Evolutionary conservation across 2,888 invertebrate species (phyloP).

Genomic region (Macrophya annulata): DNA sequence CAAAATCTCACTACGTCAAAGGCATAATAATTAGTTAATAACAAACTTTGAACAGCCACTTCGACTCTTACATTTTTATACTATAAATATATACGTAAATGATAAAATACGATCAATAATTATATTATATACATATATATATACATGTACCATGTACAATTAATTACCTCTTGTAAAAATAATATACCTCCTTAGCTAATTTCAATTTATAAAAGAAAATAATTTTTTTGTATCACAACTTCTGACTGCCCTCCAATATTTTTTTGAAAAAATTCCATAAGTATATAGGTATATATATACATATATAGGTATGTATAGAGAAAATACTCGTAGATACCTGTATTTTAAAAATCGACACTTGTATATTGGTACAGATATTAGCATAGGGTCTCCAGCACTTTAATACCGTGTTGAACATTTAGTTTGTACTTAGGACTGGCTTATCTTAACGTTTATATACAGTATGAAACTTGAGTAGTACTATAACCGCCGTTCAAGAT

Average conservation of each 20-base stretch:
- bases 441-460: conserved; percentile 45
- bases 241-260: not conserved
- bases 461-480: conserved; percentile 12
- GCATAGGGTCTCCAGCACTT: not conserved
- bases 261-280: not conserved
- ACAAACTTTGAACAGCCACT: not conserved
- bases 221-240: not conserved
- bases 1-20: not conserved
- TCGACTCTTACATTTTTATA: not conserved
- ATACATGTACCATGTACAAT: not conserved
- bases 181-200: not conserved
- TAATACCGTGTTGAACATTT: not conserved
- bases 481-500: conserved; percentile 1
- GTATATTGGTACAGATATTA: not conserved
- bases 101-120: not conserved
- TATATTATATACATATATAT: not conserved
- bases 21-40: conserved; percentile 32
- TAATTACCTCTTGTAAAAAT: conserved; percentile 4
- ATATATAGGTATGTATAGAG: no score
- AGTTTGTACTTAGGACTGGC: conserved; percentile 18
- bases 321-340: not conserved
- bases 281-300: no score
- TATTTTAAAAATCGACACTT: not conserved
- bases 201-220: not conserved
- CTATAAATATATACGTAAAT: not conserved